A percentile compares a stretch with the other conserved stretches of the same genome.
Evolutionary conservation across 2,797 vertebrate genomes (phyloP).

Genomic region (Lerista edwardsae): DNA sequence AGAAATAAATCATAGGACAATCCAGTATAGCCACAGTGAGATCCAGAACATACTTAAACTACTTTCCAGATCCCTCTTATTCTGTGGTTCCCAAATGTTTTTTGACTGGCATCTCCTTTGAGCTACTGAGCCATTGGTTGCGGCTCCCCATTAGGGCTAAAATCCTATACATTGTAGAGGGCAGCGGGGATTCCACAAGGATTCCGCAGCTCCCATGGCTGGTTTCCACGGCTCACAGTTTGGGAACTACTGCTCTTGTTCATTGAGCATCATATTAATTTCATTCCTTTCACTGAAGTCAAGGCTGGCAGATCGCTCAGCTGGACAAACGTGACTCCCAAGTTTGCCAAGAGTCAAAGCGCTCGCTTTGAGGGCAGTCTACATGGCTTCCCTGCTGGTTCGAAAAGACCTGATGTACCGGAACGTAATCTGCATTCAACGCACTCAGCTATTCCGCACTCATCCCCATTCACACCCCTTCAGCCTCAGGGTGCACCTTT

Average conservation of each 20-base stretch:
- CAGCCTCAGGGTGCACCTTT: background rate
- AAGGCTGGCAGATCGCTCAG: background rate
- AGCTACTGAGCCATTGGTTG: too few relatives aligned
- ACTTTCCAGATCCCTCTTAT: background rate
- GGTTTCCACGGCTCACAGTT: too few relatives aligned
- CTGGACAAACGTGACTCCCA: background rate
- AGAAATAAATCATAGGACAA: background rate
- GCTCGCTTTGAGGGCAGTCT: background rate
- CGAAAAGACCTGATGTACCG: background rate
- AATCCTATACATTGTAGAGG: too few relatives aligned
- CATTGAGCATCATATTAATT: background rate
- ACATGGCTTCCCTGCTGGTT: conserved; percentile 1
- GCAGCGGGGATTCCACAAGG: too few relatives aligned
- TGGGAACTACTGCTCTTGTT: too few relatives aligned
- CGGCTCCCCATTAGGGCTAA: too few relatives aligned
- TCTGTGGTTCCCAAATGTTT: too few relatives aligned
- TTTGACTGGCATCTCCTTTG: too few relatives aligned
- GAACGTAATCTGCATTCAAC: background rate
- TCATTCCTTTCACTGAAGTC: background rate
- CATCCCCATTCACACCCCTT: background rate
- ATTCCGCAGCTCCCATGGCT: too few relatives aligned
- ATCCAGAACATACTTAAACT: background rate
- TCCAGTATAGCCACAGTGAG: background rate
- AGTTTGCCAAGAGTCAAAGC: conserved; percentile 1
- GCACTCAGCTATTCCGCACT: background rate